Conservation (phyloP, 2,797 vertebrate genomes). For the Sebastes vulpes region DNA sequence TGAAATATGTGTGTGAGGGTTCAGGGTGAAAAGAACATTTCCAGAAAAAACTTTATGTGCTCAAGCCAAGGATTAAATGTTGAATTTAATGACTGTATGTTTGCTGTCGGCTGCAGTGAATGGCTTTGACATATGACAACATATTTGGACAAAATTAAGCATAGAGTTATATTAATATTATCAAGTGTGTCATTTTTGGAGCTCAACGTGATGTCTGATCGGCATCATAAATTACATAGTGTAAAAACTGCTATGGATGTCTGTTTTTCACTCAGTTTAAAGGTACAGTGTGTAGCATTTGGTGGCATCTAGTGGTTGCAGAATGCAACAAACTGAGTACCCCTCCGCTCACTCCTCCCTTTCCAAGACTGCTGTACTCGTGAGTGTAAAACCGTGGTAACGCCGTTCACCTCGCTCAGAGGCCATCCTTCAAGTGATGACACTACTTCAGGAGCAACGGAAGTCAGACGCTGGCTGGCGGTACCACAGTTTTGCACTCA, state of each 20-base stretch:
- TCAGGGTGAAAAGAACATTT: not conserved
- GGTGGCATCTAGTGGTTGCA: too few species aligned
- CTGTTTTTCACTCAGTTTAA: slow-evolving; percentile 26
- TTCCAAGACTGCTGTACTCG: too few species aligned
- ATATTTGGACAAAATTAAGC: not conserved
- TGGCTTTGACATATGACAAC: not conserved
- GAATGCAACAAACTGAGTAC: too few species aligned
- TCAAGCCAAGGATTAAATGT: not conserved
- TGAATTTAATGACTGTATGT: not conserved
- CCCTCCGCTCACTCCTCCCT: too few species aligned
- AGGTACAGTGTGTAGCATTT: not conserved
- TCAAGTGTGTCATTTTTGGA: not conserved
- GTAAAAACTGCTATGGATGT: not conserved
- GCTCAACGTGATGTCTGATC: not conserved
- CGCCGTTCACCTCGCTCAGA: too few species aligned
- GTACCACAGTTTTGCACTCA: too few species aligned
- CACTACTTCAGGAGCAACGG: too few species aligned
- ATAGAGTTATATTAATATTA: not conserved
- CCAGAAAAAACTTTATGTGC: not conserved
- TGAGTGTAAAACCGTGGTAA: too few species aligned
- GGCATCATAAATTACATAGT: not conserved
- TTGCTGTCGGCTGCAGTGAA: not conserved
- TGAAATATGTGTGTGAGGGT: not conserved
- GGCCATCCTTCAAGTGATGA: too few species aligned
- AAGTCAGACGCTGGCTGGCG: too few species aligned